These are phyloP conservation scores for Metopolophium dirhodum DNA, from an alignment of 1,140 invertebrate species.

Conservation along the genomic window DNA sequence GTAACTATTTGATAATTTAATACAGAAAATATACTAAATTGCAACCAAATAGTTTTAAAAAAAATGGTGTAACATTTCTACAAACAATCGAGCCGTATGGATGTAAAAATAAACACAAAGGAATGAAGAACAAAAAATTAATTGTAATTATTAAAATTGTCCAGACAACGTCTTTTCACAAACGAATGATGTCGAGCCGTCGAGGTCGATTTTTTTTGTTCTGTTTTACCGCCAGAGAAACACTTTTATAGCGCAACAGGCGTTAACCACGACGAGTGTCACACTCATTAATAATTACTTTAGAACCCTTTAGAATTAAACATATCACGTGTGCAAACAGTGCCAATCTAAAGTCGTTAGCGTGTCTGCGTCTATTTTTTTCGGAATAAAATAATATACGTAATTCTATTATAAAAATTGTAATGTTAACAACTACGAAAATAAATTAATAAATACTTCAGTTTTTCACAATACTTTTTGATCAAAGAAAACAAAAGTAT, in stretches of 20 bases:
- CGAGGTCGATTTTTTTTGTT: not conserved
- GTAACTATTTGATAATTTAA: not conserved
- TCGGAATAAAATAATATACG: not conserved
- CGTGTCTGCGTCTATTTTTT: not conserved
- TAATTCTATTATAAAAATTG: not conserved
- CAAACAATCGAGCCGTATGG: not conserved
- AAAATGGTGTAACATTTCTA: not conserved
- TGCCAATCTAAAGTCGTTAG: not conserved
- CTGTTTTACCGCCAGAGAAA: not conserved
- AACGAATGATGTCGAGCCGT: not conserved
- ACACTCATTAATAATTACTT: constrained; percentile 23
- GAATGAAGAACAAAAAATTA: not conserved
- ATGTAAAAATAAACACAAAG: not conserved
- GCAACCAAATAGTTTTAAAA: not conserved
- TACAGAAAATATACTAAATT: not conserved
- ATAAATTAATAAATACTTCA: not conserved
- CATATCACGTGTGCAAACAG: not conserved
- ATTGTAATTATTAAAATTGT: not conserved
- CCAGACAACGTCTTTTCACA: not conserved
- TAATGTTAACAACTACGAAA: not conserved
- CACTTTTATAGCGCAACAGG: not conserved
- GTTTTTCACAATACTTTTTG: too few relatives aligned
- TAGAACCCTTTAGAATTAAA: constrained; percentile 18
- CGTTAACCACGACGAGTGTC: not conserved
- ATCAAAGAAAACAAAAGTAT: too few relatives aligned